Conservation (phyloP, 2,797 vertebrate species). For the Sylvilagus floridanus region DNA sequence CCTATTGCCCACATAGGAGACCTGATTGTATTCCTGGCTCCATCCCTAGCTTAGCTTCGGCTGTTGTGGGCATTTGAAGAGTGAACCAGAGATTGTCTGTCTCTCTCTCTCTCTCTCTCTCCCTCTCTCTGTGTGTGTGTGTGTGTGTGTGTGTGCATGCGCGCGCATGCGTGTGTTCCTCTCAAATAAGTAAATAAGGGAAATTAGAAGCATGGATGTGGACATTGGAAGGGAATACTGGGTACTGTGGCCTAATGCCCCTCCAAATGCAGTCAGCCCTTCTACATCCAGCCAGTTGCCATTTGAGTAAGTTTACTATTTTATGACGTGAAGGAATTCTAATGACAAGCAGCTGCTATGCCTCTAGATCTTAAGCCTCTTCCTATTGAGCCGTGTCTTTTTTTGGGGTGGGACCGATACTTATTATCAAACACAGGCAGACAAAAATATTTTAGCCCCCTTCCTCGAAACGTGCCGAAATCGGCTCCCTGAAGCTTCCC, state of each 20-base stretch:
- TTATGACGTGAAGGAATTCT: neutral
- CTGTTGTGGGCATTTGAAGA: no score
- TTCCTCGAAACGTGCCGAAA: neutral
- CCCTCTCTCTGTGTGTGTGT: no score
- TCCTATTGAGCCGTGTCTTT: neutral
- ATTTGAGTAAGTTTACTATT: neutral
- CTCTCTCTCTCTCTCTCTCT: no score
- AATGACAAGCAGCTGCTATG: neutral
- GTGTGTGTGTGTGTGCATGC: no score
- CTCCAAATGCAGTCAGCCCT: neutral
- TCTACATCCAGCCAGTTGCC: neutral
- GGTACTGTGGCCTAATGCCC: neutral
- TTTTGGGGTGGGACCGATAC: neutral
- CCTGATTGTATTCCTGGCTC: no score
- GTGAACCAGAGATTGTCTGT: no score
- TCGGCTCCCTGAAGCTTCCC: neutral
- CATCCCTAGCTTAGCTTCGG: no score
- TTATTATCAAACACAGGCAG: neutral
- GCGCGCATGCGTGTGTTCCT: no score
- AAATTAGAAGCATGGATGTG: neutral
- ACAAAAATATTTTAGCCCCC: neutral
- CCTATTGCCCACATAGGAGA: no score
- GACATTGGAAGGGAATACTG: neutral
- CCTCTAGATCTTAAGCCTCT: neutral
- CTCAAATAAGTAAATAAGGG: no score